These are phyloP conservation scores for Hycleus cichorii DNA, from an alignment of 1,140 invertebrate genomes.

Conservation along the genomic window DNA sequence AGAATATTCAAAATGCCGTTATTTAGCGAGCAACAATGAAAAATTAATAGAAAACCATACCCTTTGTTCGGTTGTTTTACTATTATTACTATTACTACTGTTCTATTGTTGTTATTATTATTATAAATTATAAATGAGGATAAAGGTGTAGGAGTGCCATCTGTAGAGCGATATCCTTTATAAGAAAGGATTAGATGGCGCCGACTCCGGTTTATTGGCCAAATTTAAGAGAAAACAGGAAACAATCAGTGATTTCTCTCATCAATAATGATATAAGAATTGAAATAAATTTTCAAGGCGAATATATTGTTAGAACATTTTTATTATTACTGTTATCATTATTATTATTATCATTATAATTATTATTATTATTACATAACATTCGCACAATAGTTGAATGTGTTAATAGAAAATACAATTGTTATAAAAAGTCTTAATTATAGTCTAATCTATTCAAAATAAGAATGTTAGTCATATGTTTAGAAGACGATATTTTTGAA, in stretches of 20 bases:
- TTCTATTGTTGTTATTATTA: too few species aligned
- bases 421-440: constrained; percentile 14
- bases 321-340: not conserved
- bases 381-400: constrained; percentile 13
- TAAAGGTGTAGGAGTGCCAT: not conserved
- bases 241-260: constrained; percentile 9
- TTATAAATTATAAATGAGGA: too few species aligned
- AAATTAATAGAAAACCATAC: too few species aligned
- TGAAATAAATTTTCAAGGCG: not conserved
- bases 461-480: constrained; percentile 12
- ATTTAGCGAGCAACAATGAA: too few species aligned
- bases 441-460: constrained; percentile 9
- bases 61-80: too few species aligned
- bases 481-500: constrained; percentile 15
- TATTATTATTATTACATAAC: not conserved
- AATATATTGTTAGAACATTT: constrained; percentile 10
- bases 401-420: constrained; percentile 12
- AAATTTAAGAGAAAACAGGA: constrained; percentile 13
- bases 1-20: too few species aligned
- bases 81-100: too few species aligned
- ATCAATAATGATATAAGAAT: too few species aligned
- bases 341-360: too few species aligned
- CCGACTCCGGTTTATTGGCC: constrained; percentile 12
- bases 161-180: not conserved
- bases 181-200: not conserved